A percentile compares a stretch with the other conserved stretches of the same genome.
phyloP scores from a whole-genome alignment of 1,140 invertebrate species.

The Ceratitis capitata region DNA sequence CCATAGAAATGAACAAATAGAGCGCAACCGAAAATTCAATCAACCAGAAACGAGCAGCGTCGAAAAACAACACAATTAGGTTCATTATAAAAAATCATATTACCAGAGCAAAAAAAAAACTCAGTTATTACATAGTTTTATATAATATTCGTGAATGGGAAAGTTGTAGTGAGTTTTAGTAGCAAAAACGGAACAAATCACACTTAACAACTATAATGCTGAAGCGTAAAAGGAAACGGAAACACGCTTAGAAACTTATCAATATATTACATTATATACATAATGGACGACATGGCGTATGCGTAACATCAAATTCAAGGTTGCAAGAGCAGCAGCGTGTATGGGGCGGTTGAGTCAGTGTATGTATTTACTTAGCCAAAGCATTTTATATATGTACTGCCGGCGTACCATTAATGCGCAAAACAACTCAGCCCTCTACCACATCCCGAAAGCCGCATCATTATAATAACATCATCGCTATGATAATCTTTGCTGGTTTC shows the following conservation, averaged over 20 bases:
- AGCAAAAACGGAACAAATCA: neutral
- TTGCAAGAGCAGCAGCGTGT: neutral
- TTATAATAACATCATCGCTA: neutral
- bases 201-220: neutral
- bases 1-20: conserved; percentile 7
- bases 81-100: conserved; percentile 2
- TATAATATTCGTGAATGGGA: neutral
- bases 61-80: conserved; percentile 6
- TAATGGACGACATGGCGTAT: neutral
- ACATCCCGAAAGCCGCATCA: neutral
- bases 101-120: neutral
- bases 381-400: too few species aligned
- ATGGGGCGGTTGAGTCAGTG: neutral
- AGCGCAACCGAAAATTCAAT: conserved; percentile 14
- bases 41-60: neutral
- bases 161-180: neutral
- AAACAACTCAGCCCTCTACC: neutral
- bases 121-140: too few species aligned
- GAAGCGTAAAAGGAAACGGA: neutral
- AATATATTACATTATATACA: too few species aligned
- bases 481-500: conserved; percentile 1
- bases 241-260: neutral
- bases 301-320: conserved; percentile 1
- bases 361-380: neutral
- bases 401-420: neutral